Conservation (phyloP, 2,797 vertebrate species). For the Hirundo rustica region DNA sequence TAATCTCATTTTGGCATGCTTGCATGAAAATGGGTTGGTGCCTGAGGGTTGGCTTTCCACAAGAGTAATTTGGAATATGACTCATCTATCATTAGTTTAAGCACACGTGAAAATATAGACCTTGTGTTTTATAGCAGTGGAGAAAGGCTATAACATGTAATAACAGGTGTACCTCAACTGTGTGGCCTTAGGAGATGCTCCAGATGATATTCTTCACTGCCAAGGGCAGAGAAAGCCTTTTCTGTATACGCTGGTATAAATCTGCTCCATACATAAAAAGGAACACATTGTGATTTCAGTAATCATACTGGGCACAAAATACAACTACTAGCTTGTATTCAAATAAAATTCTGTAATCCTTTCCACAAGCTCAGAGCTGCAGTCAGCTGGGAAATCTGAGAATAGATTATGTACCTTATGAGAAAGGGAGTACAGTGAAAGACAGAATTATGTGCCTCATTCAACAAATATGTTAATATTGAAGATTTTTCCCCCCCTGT, state of each 20-base stretch:
- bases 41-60: constrained; percentile 16
- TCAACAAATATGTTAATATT: constrained; percentile 48
- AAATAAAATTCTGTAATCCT: constrained; percentile 64
- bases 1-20: constrained; percentile 29
- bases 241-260: background rate
- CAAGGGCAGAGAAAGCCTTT: background rate
- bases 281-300: constrained; percentile 11
- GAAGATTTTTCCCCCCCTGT: background rate
- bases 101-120: background rate
- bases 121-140: background rate
- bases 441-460: constrained; percentile 31
- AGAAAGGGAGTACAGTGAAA: constrained; percentile 37
- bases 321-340: constrained; percentile 22
- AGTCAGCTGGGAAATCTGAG: constrained; percentile 53
- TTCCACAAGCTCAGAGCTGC: constrained; percentile 44
- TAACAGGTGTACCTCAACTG: background rate
- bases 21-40: background rate
- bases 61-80: constrained; percentile 19
- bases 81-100: constrained; percentile 37
- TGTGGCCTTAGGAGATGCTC: background rate
- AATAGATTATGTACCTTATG: constrained; percentile 20
- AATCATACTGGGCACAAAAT: background rate
- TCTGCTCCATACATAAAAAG: background rate
- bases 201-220: constrained; percentile 1
- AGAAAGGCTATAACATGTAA: background rate